Base-by-base conservation (phyloP, 1,140 invertebrate species). In the Oryzaephilus surinamensis region DNA sequence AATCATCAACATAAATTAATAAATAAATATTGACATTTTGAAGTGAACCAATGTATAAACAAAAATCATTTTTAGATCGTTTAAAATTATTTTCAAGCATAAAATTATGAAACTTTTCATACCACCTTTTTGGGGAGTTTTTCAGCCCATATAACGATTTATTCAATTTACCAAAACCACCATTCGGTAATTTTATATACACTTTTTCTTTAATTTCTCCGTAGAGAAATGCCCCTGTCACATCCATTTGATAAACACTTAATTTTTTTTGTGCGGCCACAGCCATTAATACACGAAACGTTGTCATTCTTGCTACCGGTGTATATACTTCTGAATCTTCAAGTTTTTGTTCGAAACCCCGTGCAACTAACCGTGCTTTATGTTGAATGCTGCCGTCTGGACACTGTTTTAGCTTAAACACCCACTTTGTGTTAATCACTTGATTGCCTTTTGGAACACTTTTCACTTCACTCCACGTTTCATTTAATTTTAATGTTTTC, bases 381-480 rank as follows among this genome's bases (percentile, higher is more conserved):
- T 50, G 54, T 6, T 6, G 27, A 55, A 38, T 10, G 35, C 17
- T 13, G 32, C 29, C 31, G 32, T 45, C 21, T 28, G 31, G 13
- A 28, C 41, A 26, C 6, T 37, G 39, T 46, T 52, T 60, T 41
- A 37, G 43, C 26, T 26, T 44, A 19, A 53, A 62, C 4, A 69
- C 49, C 55, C 59, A 64, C 19, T 39, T 50, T 31, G 41, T 50
- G 2, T 41, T 45, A 8, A 56, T 19, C n/a, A n/a, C 2, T 45
- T 51, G 50, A 45, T 51, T 37, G 48, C 42, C 16, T 46, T 6
- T 32, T 38, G 36, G 41, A n/a, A n/a, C n/a, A n/a, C n/a, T n/a
- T n/a, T n/a, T n/a, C n/a, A n/a, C n/a, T 47, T 41, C 63, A n/a
- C n/a, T n/a, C n/a, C 62, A 68, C 2, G 56, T 60, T 4, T 63